These are phyloP conservation scores for Phasia obesa DNA, from an alignment of 2,888 invertebrate genomes.

Conservation along the genomic window DNA sequence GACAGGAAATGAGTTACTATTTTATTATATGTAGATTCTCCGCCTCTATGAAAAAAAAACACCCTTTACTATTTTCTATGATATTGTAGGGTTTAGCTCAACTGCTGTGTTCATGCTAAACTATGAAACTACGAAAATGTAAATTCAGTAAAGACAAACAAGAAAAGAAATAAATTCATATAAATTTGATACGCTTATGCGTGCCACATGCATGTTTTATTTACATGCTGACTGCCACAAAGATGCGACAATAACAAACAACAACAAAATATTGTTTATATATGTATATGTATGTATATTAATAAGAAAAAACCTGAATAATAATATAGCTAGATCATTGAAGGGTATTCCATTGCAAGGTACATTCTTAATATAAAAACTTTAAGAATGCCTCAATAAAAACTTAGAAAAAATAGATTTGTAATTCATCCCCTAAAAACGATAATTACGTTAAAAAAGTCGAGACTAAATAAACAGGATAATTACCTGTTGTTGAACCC, in stretches of 20 bases:
- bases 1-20: too few relatives aligned
- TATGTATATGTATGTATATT: constrained; percentile 17
- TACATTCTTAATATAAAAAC: background rate
- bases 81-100: constrained; percentile 2
- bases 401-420: too few relatives aligned
- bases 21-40: too few relatives aligned
- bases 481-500: too few relatives aligned
- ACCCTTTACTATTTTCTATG: background rate
- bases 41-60: too few relatives aligned
- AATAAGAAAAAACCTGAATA: constrained; percentile 38
- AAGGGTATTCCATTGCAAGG: constrained; percentile 22
- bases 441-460: too few relatives aligned
- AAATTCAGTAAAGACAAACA: constrained; percentile 24
- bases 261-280: constrained; percentile 18
- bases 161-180: constrained; percentile 71
- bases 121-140: constrained; percentile 29
- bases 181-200: constrained; percentile 75
- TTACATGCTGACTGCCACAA: constrained; percentile 69
- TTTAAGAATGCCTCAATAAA: background rate
- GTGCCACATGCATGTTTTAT: constrained; percentile 73
- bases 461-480: too few relatives aligned
- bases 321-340: background rate
- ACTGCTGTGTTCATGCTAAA: constrained; percentile 51
- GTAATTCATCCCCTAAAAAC: too few relatives aligned
- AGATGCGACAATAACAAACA: constrained; percentile 65